Base-by-base conservation (phyloP, 2,113 vertebrate genomes). In the Larimichthys crocea region DNA sequence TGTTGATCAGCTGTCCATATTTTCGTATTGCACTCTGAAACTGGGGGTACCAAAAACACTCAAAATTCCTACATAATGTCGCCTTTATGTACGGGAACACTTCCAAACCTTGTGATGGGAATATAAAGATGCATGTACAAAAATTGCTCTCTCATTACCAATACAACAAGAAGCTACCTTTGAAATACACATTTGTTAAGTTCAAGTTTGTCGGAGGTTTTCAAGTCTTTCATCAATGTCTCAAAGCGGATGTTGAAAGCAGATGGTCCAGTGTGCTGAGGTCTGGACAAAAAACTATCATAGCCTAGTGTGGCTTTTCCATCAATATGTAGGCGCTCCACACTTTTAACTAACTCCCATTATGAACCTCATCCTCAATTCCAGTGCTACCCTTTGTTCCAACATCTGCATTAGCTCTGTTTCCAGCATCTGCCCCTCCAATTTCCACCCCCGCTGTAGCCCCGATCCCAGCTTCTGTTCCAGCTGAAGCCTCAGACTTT, bases 111-210 rank as follows among this genome's bases (percentile, higher is more conserved):
- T 57, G n/a, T 11, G 26, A 48, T 35, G 50, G 20, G 9, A 61
- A 52, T 42, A 46, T 40, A 8, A 62, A 46, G 59, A 74, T 35
- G 1, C 6, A 48, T 22, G 11, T 46, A 5, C 16, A 26, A 44
- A 80, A 83, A 50, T 5, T 6, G 7, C 2, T 17, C 20, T 42
- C 42, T 17, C n/a, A 46, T 60, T 20, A 50, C 0, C 0, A 14
- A 42, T 1, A 3, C 22, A 68, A 60, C 29, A 42, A 53, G 26
- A 3, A 53, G 22, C 66, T 84, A 26, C 63, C 68, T 84, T 82
- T 82, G 74, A 15, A 88, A 64, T 82, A 60, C 9, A 82, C 75
- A 55, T 73, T 20, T 76, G 62, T 55, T 57, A 59, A 88, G 67
- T 57, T 42, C 56, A 50, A 74, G 82, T 83, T 78, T 85, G 61